Conservation (phyloP, 1,140 invertebrate genomes). For the Venturia canescens region DNA sequence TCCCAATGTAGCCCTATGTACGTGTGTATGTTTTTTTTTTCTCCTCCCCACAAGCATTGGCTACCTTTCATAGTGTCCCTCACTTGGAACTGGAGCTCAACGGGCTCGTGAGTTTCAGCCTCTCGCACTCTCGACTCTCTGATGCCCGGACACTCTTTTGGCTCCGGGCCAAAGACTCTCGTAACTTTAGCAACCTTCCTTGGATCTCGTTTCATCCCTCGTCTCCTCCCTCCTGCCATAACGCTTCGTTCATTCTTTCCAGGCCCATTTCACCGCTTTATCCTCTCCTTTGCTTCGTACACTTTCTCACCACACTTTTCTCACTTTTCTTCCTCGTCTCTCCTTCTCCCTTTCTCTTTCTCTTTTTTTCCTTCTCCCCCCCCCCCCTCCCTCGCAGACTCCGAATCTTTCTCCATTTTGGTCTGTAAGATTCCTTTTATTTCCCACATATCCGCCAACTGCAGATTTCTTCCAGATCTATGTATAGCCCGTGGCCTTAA, state of each 20-base stretch:
- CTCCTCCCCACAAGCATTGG: conserved; percentile 17
- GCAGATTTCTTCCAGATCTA: conserved; percentile 9
- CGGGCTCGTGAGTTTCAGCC: not conserved
- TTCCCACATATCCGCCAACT: conserved; percentile 37
- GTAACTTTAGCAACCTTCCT: conserved; percentile 68
- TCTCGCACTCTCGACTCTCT: conserved; percentile 13
- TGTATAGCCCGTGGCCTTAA: not conserved
- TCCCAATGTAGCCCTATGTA: no score
- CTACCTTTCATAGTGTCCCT: not conserved
- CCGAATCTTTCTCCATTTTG: not conserved
- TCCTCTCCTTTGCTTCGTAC: conserved; percentile 56
- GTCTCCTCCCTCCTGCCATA: conserved; percentile 51
- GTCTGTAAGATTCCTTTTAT: conserved; percentile 1
- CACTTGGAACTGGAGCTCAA: conserved; percentile 4
- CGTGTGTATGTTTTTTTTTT: not conserved
- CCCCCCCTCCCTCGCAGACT: not conserved
- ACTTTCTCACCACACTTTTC: conserved; percentile 45
- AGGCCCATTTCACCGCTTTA: conserved; percentile 48
- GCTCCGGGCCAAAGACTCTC: conserved; percentile 68
- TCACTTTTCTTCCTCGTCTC: conserved; percentile 40
- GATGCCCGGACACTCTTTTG: conserved; percentile 59
- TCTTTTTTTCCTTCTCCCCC: not conserved
- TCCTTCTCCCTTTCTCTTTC: not conserved
- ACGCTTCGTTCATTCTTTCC: conserved; percentile 34
- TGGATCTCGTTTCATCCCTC: conserved; percentile 50